These are phyloP conservation scores for Chrysaora quinquecirrha DNA, from an alignment of 30 jellyfish, hydroid and myxozoan species.

Conservation along the genomic window DNA sequence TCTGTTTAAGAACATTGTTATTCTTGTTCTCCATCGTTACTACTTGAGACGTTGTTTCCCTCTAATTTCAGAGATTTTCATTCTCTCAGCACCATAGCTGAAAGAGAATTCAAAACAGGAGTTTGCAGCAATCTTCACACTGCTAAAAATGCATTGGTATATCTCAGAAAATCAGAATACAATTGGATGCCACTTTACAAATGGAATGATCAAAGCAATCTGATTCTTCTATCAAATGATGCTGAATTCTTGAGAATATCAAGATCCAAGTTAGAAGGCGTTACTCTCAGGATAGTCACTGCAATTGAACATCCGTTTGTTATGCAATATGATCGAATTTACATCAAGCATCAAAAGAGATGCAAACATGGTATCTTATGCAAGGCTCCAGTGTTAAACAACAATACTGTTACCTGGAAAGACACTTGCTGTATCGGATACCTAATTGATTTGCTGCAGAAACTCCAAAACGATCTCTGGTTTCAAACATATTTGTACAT, in stretches of 20 bases:
- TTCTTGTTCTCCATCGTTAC: no score
- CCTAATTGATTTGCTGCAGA: constrained; percentile 58
- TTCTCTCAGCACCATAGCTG: not conserved
- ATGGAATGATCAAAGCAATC: not conserved
- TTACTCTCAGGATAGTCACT: constrained; percentile 11
- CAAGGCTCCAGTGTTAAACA: not conserved
- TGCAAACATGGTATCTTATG: constrained; percentile 42
- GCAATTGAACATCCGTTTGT: constrained; percentile 28
- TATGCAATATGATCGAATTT: not conserved
- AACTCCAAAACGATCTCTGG: constrained; percentile 36
- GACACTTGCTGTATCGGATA: constrained; percentile 68
- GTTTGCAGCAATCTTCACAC: not conserved
- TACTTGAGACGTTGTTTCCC: no score
- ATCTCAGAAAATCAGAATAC: constrained; percentile 4
- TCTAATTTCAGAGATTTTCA: not conserved
- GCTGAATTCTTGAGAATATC: constrained; percentile 20
- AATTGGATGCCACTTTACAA: constrained; percentile 17
- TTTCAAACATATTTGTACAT: constrained; percentile 43
- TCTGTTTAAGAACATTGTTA: no score
- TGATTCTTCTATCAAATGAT: constrained; percentile 5
- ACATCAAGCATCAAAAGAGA: not conserved
- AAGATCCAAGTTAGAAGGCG: constrained; percentile 10
- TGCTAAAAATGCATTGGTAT: not conserved
- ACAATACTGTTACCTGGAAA: constrained; percentile 4
- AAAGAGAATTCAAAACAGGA: not conserved